These are phyloP conservation scores for Sarcophaga caerulescens DNA, from an alignment of 2,888 invertebrate species.

Conservation along the genomic window DNA sequence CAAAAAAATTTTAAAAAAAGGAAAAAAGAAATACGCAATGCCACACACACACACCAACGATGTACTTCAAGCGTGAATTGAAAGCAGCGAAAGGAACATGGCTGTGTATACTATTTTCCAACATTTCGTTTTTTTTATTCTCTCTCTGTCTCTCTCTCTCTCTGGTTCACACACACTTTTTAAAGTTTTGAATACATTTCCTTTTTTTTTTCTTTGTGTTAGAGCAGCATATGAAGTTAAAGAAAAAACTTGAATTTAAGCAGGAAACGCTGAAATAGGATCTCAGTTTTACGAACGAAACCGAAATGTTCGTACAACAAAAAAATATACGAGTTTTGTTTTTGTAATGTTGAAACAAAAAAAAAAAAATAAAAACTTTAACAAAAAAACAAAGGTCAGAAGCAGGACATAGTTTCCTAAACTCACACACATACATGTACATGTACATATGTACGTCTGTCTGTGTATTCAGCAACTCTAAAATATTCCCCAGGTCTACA, in stretches of 20 bases:
- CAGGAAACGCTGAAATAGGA: slow-evolving; percentile 61
- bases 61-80: slow-evolving; percentile 40
- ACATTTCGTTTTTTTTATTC: too few species aligned
- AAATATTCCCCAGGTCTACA: too few species aligned
- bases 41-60: not conserved
- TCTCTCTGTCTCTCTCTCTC: too few species aligned
- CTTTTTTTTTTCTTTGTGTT: slow-evolving; percentile 1
- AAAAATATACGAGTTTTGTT: slow-evolving; percentile 31
- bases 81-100: slow-evolving; percentile 27
- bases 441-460: not conserved
- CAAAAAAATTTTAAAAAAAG: slow-evolving; percentile 52
- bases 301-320: slow-evolving; percentile 16
- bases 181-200: slow-evolving; percentile 36
- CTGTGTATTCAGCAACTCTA: too few species aligned
- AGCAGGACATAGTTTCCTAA: slow-evolving; percentile 10
- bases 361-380: too few species aligned
- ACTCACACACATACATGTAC: not conserved
- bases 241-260: slow-evolving; percentile 33
- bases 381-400: slow-evolving; percentile 44
- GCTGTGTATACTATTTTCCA: too few species aligned
- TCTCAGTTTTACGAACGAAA: slow-evolving; percentile 41
- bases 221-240: slow-evolving; percentile 25
- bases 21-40: slow-evolving; percentile 46
- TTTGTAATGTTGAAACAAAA: slow-evolving; percentile 8
- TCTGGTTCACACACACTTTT: not conserved